Conservation (phyloP, 2,888 invertebrate species). For the Leucophora obtusa region DNA sequence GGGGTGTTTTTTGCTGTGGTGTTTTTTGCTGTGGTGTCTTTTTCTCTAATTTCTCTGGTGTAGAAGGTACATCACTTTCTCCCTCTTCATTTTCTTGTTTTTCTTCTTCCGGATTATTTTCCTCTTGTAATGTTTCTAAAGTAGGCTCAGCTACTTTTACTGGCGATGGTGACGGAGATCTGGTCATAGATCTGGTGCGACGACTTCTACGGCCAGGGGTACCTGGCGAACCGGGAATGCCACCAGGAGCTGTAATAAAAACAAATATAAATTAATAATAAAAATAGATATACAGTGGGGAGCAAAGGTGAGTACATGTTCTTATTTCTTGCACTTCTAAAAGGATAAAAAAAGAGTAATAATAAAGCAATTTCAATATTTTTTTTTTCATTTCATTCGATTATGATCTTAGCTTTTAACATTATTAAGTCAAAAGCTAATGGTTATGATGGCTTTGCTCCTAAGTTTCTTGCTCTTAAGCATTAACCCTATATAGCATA, state of each 20-base stretch:
- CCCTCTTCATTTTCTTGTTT: conserved; percentile 18
- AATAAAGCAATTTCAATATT: no score
- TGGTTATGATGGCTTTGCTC: no score
- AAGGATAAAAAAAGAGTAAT: no score
- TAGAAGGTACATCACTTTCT: conserved; percentile 42
- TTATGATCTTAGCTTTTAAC: no score
- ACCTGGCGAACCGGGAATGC: conserved; percentile 69
- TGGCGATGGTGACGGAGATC: conserved; percentile 75
- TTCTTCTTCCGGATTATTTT: conserved; percentile 61
- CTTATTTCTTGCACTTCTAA: no score
- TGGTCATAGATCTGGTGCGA: conserved; percentile 76
- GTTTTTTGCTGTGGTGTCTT: conserved; percentile 25
- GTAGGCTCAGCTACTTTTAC: conserved; percentile 71
- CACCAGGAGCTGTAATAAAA: conserved; percentile 50
- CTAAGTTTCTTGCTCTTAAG: no score
- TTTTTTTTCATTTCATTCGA: no score
- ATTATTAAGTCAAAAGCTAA: no score
- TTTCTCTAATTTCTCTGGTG: conserved; percentile 46
- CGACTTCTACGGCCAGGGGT: conserved; percentile 75
- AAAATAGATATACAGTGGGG: no score
- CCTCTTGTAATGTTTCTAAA: conserved; percentile 74
- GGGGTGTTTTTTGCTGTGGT: not conserved
- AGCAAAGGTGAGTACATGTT: no score
- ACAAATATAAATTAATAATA: no score
- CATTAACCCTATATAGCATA: no score